These are phyloP conservation scores for Microtus californicus DNA, from an alignment of 2,797 vertebrate species.

Conservation along the genomic window DNA sequence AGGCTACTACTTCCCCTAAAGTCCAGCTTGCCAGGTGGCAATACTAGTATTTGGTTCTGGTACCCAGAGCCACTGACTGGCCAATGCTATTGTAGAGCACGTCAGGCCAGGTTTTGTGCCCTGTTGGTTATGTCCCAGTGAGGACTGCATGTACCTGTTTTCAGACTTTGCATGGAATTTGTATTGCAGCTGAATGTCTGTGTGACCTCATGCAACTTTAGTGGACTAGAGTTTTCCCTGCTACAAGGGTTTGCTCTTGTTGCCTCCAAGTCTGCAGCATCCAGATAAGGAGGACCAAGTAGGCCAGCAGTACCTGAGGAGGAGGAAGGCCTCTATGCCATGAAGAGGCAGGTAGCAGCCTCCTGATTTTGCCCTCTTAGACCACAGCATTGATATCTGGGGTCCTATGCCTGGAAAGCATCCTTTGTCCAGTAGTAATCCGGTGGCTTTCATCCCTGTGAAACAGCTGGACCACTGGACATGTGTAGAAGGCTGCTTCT, in stretches of 20 bases:
- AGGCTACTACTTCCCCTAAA: neutral
- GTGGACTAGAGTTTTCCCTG: neutral
- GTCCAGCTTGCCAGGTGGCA: neutral
- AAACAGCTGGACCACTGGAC: neutral
- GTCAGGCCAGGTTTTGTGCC: neutral
- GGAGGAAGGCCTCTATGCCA: neutral
- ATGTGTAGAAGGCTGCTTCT: neutral
- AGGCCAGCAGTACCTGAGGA: neutral
- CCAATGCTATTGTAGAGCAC: neutral
- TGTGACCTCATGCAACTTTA: neutral
- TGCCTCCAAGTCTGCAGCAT: neutral
- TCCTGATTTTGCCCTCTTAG: neutral
- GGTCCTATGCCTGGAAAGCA: neutral
- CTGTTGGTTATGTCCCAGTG: neutral
- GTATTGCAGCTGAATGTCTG: slow-evolving; percentile 34
- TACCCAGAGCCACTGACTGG: neutral
- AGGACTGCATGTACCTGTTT: slow-evolving; percentile 52
- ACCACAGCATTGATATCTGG: neutral
- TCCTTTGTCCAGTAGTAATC: neutral
- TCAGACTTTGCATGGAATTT: slow-evolving; percentile 46
- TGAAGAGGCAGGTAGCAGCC: neutral
- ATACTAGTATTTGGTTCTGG: neutral
- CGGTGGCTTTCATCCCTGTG: neutral
- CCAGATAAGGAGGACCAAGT: neutral
- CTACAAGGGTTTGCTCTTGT: neutral